Conservation (phyloP, 2,888 invertebrate species). For the Eumacrocentrus americanus region DNA sequence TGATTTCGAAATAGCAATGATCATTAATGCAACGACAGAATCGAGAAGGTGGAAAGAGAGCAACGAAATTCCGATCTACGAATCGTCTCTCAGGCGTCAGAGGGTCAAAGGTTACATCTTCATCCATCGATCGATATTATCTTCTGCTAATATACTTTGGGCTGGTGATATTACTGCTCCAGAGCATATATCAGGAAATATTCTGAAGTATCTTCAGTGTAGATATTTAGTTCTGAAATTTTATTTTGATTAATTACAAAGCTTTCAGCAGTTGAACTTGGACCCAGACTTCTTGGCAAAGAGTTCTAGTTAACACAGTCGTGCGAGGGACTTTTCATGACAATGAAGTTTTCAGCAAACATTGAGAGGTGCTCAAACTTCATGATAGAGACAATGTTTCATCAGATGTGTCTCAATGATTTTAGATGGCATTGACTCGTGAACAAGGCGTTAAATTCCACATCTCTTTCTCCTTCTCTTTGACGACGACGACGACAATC, state of each 20-base stretch:
- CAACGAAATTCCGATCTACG: slow-evolving; percentile 14
- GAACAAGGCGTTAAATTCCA: slow-evolving; percentile 11
- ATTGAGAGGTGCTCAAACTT: no score
- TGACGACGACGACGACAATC: background rate
- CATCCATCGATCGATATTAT: slow-evolving; percentile 9
- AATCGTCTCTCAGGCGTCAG: background rate
- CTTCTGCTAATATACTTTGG: background rate
- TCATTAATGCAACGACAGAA: slow-evolving; percentile 45
- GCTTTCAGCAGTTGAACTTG: no score
- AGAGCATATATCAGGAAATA: background rate
- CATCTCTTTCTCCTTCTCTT: background rate
- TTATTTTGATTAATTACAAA: no score
- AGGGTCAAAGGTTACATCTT: background rate
- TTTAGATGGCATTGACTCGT: slow-evolving; percentile 2
- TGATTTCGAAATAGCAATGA: slow-evolving; percentile 52
- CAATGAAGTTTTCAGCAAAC: no score
- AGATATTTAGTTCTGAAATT: no score
- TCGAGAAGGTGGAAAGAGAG: slow-evolving; percentile 20
- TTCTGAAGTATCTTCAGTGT: no score
- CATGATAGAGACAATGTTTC: slow-evolving; percentile 10
- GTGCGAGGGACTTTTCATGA: no score
- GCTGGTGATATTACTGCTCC: background rate
- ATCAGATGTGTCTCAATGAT: slow-evolving; percentile 11
- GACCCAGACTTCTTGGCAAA: no score
- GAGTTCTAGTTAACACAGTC: no score